A percentile compares a stretch with the other conserved stretches of the same genome.
Conservation (phyloP, 1,140 invertebrate genomes). For the Fopius arisanus region DNA sequence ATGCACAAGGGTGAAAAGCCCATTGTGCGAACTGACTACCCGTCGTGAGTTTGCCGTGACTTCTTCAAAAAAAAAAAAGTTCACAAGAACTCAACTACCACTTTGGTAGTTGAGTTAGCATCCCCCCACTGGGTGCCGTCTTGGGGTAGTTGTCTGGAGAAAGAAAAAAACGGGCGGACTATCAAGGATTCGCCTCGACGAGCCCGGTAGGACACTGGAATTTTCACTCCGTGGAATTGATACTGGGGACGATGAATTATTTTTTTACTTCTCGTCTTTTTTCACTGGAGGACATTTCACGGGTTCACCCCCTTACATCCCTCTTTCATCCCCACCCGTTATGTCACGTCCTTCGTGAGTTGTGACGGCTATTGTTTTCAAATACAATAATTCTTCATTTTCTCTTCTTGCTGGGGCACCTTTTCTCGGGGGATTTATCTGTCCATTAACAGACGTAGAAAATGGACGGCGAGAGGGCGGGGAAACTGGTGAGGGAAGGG, state of each 20-base stretch:
- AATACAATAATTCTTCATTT: conserved; percentile 21
- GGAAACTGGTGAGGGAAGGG: neutral
- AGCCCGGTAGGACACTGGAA: conserved; percentile 35
- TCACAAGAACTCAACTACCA: conserved; percentile 30
- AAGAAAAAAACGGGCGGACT: neutral
- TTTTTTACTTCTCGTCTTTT: conserved; percentile 17
- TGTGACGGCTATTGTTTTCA: conserved; percentile 15
- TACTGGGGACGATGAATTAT: conserved; percentile 31
- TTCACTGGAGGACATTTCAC: conserved; percentile 8
- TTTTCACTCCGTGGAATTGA: conserved; percentile 31
- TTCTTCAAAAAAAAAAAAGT: conserved; percentile 43
- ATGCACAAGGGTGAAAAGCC: conserved; percentile 37
- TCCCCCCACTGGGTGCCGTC: neutral
- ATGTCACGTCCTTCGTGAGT: neutral
- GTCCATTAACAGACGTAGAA: neutral
- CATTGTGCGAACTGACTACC: conserved; percentile 41
- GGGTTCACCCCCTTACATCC: conserved; percentile 15
- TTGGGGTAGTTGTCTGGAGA: neutral
- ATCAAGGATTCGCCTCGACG: conserved; percentile 32
- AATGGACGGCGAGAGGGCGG: neutral
- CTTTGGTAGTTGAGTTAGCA: conserved; percentile 15
- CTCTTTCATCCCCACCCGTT: too few relatives aligned
- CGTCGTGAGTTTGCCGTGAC: conserved; percentile 39
- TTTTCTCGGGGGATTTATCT: neutral
- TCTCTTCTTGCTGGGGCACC: neutral